Percentiles rank a stretch among this genome's conserved stretches.
Evolutionary conservation across 2,113 vertebrate species (phyloP).

Genomic region (Panthera tigris): DNA sequence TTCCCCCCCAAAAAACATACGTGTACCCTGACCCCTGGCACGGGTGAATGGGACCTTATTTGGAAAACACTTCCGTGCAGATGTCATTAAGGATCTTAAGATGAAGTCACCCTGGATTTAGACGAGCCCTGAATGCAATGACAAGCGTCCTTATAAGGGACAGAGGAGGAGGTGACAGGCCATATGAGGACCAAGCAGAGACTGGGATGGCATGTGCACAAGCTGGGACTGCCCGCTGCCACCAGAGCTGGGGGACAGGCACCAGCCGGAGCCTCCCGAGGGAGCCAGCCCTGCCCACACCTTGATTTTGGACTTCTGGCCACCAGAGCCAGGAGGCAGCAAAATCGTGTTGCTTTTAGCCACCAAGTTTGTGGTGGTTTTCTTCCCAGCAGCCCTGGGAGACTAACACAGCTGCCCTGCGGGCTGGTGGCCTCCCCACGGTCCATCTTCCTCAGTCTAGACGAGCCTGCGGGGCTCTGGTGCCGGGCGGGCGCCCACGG

Average conservation of each 20-base stretch:
- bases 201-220: rapidly evolving
- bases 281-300: neutral
- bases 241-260: neutral
- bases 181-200: rapidly evolving
- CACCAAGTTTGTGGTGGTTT: neutral
- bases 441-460: rapidly evolving
- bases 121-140: neutral
- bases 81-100: no score
- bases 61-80: neutral
- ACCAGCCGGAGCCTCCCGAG: neutral
- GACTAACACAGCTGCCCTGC: rapidly evolving
- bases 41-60: rapidly evolving
- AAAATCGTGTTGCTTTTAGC: no score
- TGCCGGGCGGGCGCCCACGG: rapidly evolving
- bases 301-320: neutral
- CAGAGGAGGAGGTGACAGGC: neutral
- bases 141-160: neutral
- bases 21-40: no score
- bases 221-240: rapidly evolving
- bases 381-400: neutral
- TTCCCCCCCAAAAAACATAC: rapidly evolving
- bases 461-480: rapidly evolving
- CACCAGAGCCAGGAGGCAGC: neutral
- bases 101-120: neutral
- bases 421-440: rapidly evolving